Evolutionary conservation across 2,888 invertebrate species (phyloP), one percentile per base, ranked within the genome.

Genomic region (Cephus pygmeus): DNA sequence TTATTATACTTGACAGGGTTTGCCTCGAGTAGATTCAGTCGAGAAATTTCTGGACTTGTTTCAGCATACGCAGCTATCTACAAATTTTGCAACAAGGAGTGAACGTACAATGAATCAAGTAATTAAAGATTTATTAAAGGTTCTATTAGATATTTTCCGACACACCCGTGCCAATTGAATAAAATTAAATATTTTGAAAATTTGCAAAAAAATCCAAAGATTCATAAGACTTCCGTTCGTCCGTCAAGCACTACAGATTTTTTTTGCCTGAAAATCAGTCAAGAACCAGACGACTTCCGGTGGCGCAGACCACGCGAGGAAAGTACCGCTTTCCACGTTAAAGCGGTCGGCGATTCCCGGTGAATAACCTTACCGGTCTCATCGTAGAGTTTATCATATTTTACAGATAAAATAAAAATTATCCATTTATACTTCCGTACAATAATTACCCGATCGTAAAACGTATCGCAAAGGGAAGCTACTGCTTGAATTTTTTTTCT

Each of bases 301-400:
- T 56, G 2, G 56, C 23, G 2, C 56, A 56, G 56, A 56, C 56
- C 56, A 56, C 56, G 56, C 56, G 23, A 71, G 33, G 31, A 71
- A 34, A 71, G 71, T 71, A 71, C 34, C 71, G 71, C 71, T 31
- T 34, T 31, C 71, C 33, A 31, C 71, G 71, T 34, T 34, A 71
- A 71, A 31, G 71, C 34, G 71, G 71, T 34, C 71, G 71, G 71
- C 34, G 71, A 71, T 71, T 71, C 34, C 31, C 71, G 71, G 71
- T 71, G 71, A 71, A 71, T 34, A 34, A 71, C 71, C 71, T 71
- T 71, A 11, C 71, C n/a, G 71, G 34, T 34, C 31, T 71, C 71
- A 23, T 34, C 56, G 9, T 56, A 2, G 4, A 56, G 56, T 56
- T 56, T 56, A 56, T 56, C 56, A 56, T 56, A 56, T 56, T 56